These are phyloP conservation scores for Sebastiscus tertius DNA, from an alignment of 2,797 vertebrate genomes.

Conservation along the genomic window DNA sequence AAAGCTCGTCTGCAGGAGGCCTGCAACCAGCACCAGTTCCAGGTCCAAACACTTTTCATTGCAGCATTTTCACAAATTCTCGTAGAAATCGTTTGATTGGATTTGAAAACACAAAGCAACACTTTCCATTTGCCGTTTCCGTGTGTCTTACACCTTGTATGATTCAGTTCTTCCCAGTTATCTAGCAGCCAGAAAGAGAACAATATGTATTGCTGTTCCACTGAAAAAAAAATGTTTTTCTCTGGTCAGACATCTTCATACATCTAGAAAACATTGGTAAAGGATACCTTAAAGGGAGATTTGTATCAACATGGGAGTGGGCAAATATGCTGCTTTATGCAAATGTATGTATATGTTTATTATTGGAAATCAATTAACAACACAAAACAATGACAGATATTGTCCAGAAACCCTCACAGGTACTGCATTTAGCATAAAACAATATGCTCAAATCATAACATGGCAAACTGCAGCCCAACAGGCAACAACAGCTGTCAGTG, in stretches of 20 bases:
- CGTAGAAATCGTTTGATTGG: background rate
- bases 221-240: background rate
- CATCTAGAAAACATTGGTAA: too few species aligned
- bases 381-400: too few species aligned
- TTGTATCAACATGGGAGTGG: too few species aligned
- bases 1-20: slow-evolving; percentile 93
- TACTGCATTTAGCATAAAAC: too few species aligned
- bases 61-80: background rate
- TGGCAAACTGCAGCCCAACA: too few species aligned
- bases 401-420: too few species aligned
- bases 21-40: slow-evolving; percentile 95
- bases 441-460: too few species aligned
- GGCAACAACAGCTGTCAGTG: too few species aligned
- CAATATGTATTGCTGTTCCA: background rate
- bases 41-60: slow-evolving; percentile 64
- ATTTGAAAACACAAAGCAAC: background rate
- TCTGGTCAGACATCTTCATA: too few species aligned
- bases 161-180: background rate
- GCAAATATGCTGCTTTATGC: too few species aligned
- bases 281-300: background rate
- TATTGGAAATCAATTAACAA: too few species aligned
- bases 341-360: too few species aligned
- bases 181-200: background rate
- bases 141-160: background rate
- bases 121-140: background rate